Percentiles rank a stretch among this genome's conserved stretches.
phyloP scores from a whole-genome alignment of 1,140 invertebrate species.

The Sweltsa coloradensis region DNA sequence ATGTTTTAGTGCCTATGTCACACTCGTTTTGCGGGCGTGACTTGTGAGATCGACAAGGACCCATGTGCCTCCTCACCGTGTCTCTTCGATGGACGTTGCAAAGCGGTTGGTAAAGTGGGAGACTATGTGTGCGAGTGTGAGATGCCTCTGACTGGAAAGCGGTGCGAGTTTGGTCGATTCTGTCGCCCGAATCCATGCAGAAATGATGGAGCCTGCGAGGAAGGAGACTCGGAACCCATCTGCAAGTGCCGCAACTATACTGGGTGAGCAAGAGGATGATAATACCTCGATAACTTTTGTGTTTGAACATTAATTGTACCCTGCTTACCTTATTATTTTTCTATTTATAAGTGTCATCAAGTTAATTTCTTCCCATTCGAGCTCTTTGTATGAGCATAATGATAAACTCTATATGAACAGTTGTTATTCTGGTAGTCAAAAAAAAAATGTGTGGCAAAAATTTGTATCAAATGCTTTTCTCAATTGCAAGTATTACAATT shows the following conservation, averaged over 20 bases:
- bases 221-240: conserved; percentile 63
- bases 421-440: no score
- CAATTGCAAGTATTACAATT: no score
- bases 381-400: no score
- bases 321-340: no score
- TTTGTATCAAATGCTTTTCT: no score
- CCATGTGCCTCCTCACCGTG: conserved; percentile 85
- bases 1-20: conserved; percentile 63
- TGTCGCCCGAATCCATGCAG: conserved; percentile 67
- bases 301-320: no score
- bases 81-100: conserved; percentile 66
- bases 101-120: conserved; percentile 31
- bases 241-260: conserved; percentile 66
- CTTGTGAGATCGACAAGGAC: conserved; percentile 78
- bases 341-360: no score
- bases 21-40: conserved; percentile 57
- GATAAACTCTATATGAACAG: no score
- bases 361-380: no score
- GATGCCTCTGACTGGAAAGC: conserved; percentile 52
- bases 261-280: no score
- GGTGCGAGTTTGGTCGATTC: conserved; percentile 73
- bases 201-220: conserved; percentile 74
- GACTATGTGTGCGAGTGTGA: conserved; percentile 61
- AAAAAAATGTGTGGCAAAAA: no score
- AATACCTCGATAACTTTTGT: no score